A percentile compares a stretch with the other conserved stretches of the same genome.
Evolutionary conservation across 2,797 vertebrate genomes (phyloP).

Genomic region (Mus spretus): DNA sequence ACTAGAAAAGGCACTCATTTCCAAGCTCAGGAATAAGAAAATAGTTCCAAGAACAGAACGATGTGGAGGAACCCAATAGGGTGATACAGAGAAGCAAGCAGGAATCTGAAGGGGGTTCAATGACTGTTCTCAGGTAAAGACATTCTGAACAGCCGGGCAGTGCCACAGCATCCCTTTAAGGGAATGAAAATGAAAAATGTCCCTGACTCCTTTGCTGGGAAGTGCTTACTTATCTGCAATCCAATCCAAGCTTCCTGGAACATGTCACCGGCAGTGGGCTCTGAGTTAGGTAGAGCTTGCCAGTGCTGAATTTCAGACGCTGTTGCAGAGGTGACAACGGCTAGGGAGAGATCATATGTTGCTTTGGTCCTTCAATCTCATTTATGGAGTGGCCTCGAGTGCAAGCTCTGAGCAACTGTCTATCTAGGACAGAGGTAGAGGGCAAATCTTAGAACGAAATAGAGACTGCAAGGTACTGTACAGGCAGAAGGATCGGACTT

Average conservation of each 20-base stretch:
- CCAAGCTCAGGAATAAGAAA: slow-evolving; percentile 5
- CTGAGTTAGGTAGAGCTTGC: slow-evolving; percentile 5
- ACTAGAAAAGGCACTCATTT: neutral
- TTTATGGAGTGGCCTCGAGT: neutral
- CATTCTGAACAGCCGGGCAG: neutral
- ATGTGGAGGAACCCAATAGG: neutral
- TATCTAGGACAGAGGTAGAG: slow-evolving; percentile 70
- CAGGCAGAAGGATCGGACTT: slow-evolving; percentile 6
- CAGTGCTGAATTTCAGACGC: slow-evolving; percentile 56
- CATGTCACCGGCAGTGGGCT: neutral
- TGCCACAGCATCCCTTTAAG: neutral
- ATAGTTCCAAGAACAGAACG: neutral
- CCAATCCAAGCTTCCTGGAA: slow-evolving; percentile 53
- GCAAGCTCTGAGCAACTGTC: slow-evolving; percentile 54
- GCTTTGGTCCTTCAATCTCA: slow-evolving; percentile 33
- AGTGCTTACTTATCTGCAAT: slow-evolving; percentile 47
- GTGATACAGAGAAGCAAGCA: neutral
- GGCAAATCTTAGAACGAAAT: slow-evolving; percentile 50
- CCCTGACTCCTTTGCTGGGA: neutral
- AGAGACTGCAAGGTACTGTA: slow-evolving; percentile 21
- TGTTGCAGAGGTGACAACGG: slow-evolving; percentile 14
- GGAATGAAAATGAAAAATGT: slow-evolving; percentile 46
- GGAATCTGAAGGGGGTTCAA: slow-evolving; percentile 5
- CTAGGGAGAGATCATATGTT: slow-evolving; percentile 31
- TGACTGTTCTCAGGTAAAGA: slow-evolving; percentile 15